Percentiles rank a stretch among this genome's conserved stretches.
Conservation (phyloP, 2,113 vertebrate genomes). For the Clarias magur region DNA sequence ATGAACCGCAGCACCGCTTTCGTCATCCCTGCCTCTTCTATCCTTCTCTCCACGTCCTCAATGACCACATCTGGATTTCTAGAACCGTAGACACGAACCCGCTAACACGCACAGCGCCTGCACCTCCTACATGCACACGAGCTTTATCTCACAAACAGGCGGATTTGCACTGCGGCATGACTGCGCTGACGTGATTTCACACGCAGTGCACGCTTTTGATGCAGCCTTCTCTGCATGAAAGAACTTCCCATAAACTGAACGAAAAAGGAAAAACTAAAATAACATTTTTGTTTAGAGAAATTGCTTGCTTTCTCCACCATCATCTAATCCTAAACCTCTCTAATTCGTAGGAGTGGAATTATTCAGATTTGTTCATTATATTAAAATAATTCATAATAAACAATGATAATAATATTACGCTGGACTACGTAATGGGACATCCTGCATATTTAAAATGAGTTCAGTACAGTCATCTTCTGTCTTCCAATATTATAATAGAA, state of each 20-base stretch:
- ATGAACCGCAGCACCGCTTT: slow-evolving; percentile 6
- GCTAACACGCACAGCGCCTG: neutral
- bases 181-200: neutral
- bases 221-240: neutral
- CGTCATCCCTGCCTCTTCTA: slow-evolving; percentile 30
- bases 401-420: neutral
- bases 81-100: neutral
- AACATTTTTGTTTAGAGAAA: neutral
- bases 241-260: neutral
- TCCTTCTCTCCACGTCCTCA: slow-evolving; percentile 16
- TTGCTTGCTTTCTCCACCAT: neutral
- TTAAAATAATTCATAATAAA: neutral
- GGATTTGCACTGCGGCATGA: slow-evolving; percentile 33
- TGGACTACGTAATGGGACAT: neutral
- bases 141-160: neutral
- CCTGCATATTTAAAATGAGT: neutral
- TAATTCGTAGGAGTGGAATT: neutral
- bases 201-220: neutral
- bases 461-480: neutral
- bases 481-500: neutral
- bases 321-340: neutral
- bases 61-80: neutral
- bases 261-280: neutral
- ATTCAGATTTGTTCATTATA: neutral
- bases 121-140: neutral